Conservation (phyloP, 2,113 vertebrate genomes). For the Hylia prasina region DNA sequence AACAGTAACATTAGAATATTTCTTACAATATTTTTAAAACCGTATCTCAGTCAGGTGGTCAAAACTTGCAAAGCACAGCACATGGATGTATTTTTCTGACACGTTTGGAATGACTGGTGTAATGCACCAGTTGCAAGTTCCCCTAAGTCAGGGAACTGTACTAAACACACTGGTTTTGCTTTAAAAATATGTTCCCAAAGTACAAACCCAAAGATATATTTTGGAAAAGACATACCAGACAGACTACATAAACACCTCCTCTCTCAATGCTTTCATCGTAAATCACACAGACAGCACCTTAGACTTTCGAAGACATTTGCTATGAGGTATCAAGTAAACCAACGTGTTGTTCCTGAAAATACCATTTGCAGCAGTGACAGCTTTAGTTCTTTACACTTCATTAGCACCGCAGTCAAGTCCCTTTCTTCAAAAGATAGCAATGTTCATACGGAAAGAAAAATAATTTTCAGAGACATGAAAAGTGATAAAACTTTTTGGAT, state of each 20-base stretch:
- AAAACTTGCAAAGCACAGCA: background rate
- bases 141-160: background rate
- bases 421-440: constrained; percentile 14
- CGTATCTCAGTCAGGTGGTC: background rate
- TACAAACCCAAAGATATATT: background rate
- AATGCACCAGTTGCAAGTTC: background rate
- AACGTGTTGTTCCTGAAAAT: constrained; percentile 40
- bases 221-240: background rate
- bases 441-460: background rate
- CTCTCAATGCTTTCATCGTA: background rate
- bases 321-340: constrained; percentile 6
- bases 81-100: background rate
- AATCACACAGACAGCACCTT: background rate
- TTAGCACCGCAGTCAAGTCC: background rate
- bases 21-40: background rate
- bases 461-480: background rate
- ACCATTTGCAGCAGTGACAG: constrained; percentile 1
- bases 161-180: background rate
- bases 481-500: background rate
- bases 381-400: background rate
- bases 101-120: accelerated
- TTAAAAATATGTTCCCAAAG: background rate
- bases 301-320: background rate
- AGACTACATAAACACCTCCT: background rate
- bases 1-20: background rate